phyloP scores from a whole-genome alignment of 2,113 vertebrate species.

The Rhinolophus sinicus region DNA sequence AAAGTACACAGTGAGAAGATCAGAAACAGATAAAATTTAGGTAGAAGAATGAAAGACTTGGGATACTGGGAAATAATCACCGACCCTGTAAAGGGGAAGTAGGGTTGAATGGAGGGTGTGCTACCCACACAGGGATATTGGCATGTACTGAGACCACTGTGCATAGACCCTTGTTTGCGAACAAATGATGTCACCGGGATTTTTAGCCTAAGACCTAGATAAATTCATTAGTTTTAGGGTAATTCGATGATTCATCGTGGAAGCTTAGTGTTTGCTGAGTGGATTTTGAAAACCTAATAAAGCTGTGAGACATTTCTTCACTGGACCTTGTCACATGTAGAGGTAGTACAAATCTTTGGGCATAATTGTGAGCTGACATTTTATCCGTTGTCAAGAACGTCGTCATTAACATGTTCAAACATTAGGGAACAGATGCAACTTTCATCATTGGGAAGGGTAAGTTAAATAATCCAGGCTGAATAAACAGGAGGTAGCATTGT shows the following conservation, averaged over 20 bases:
- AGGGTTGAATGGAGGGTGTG: not conserved
- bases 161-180: not conserved
- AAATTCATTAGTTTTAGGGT: not conserved
- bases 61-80: not conserved
- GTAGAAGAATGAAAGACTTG: not conserved
- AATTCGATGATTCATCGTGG: not conserved
- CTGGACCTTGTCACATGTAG: not conserved
- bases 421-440: not conserved
- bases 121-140: rapidly evolving
- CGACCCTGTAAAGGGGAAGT: not conserved
- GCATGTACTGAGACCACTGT: not conserved
- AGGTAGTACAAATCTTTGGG: not conserved
- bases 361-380: not conserved
- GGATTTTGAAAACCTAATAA: conserved; percentile 10
- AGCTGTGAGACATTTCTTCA: not conserved
- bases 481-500: not conserved
- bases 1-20: not conserved
- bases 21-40: not conserved
- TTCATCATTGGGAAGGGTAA: not conserved
- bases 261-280: not conserved
- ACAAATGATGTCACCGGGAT: not conserved
- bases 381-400: not conserved
- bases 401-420: not conserved
- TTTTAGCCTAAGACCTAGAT: not conserved
- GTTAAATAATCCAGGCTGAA: not conserved